Conservation (phyloP, 2,113 vertebrate species). For the Phalacrocorax pelagicus region DNA sequence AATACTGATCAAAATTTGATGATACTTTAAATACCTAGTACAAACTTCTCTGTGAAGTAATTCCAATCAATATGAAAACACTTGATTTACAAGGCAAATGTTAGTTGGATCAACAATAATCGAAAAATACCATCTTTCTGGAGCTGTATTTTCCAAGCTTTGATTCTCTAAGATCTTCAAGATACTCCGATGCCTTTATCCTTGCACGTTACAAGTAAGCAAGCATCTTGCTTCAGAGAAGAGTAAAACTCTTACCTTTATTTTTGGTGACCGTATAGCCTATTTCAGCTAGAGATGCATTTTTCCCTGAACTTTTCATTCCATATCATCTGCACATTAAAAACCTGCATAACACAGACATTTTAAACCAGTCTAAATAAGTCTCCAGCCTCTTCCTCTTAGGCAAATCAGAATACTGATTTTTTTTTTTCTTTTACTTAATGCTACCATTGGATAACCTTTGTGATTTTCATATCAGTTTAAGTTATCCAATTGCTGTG, state of each 20-base stretch:
- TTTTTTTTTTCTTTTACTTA: neutral
- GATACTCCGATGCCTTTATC: neutral
- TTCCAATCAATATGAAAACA: neutral
- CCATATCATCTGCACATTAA: neutral
- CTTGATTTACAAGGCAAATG: neutral
- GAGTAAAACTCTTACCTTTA: neutral
- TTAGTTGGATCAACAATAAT: neutral
- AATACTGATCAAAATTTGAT: neutral
- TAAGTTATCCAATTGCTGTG: neutral
- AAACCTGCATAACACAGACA: neutral
- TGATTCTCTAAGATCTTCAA: neutral
- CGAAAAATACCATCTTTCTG: neutral
- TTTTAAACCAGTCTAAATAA: neutral
- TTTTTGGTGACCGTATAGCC: neutral
- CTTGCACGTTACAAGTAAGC: neutral
- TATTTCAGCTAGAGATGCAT: neutral
- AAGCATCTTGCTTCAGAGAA: neutral
- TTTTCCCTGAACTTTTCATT: neutral
- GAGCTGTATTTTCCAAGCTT: neutral
- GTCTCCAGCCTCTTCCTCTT: neutral
- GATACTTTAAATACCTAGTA: neutral
- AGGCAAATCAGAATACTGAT: neutral
- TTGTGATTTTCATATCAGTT: rapidly evolving
- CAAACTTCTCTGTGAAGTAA: neutral
- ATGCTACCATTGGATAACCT: neutral